These are phyloP conservation scores for Myxocyprinus asiaticus DNA, from an alignment of 2,113 vertebrate genomes.

Conservation along the genomic window DNA sequence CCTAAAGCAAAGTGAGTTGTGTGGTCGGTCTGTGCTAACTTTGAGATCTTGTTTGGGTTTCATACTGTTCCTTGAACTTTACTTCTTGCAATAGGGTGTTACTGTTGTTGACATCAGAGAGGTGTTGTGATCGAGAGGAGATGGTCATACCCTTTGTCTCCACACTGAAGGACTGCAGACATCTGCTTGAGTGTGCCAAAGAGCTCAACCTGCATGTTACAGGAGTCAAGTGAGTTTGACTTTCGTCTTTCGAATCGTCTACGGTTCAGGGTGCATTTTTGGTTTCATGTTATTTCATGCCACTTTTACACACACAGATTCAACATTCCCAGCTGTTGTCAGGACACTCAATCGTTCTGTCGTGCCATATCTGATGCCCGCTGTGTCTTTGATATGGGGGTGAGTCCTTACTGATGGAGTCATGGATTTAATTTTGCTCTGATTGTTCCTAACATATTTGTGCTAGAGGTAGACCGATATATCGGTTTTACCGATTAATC, in stretches of 20 bases:
- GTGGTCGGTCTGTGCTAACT: background rate
- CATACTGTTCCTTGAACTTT: too few species aligned
- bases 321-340: conserved; percentile 85
- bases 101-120: conserved; percentile 90
- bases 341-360: conserved; percentile 83
- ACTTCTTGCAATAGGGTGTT: conserved; percentile 91
- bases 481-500: too few species aligned
- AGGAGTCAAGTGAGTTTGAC: conserved; percentile 89
- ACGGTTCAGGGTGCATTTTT: too few species aligned
- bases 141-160: conserved; percentile 90
- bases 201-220: conserved; percentile 87
- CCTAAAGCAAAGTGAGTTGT: conserved; percentile 87
- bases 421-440: too few species aligned
- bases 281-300: too few species aligned
- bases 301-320: too few species aligned
- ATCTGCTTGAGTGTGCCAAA: conserved; percentile 92
- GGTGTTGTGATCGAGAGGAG: conserved; percentile 80
- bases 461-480: too few species aligned
- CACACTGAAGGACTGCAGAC: conserved; percentile 93
- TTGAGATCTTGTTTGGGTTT: too few species aligned
- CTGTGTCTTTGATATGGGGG: conserved; percentile 98
- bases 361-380: conserved; percentile 93
- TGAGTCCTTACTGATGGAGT: too few species aligned
- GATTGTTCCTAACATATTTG: too few species aligned
- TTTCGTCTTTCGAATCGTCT: too few species aligned